These are phyloP conservation scores for Elmis aenea DNA, from an alignment of 2,888 invertebrate species.

Conservation along the genomic window DNA sequence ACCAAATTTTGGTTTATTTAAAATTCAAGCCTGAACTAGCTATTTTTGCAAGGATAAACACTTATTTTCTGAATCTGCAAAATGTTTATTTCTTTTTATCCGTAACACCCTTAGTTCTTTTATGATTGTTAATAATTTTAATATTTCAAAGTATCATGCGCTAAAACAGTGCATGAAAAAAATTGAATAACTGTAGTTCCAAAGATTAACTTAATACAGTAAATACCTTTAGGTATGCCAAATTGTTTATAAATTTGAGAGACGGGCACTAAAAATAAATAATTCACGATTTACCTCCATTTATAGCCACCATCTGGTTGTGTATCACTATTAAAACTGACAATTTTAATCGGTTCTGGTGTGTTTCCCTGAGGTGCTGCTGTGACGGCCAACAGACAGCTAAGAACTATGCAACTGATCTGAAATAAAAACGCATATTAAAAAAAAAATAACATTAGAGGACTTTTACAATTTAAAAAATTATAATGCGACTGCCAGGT, in stretches of 20 bases:
- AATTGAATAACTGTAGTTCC: neutral
- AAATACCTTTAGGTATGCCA: constrained; percentile 2
- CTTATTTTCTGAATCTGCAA: too few relatives aligned
- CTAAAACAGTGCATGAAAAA: too few relatives aligned
- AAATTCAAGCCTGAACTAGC: too few relatives aligned
- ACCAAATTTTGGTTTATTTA: too few relatives aligned
- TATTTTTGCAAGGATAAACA: too few relatives aligned
- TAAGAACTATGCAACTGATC: constrained; percentile 1
- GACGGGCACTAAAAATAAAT: constrained; percentile 1
- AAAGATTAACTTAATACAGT: neutral
- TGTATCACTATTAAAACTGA: constrained; percentile 67
- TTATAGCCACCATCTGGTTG: constrained; percentile 68
- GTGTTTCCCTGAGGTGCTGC: constrained; percentile 55
- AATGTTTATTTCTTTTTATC: too few relatives aligned
- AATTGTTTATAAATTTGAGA: neutral
- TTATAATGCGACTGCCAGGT: too few relatives aligned
- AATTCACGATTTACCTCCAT: constrained; percentile 54
- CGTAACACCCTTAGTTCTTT: too few relatives aligned
- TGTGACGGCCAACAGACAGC: constrained; percentile 34
- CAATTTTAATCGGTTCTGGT: constrained; percentile 60
- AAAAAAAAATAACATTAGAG: neutral
- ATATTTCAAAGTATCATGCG: too few relatives aligned
- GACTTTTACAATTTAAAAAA: neutral
- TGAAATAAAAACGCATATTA: constrained; percentile 4
- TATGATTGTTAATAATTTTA: too few relatives aligned